These are phyloP conservation scores for Meta bourneti DNA, from an alignment of 2,888 invertebrate species.

Conservation along the genomic window DNA sequence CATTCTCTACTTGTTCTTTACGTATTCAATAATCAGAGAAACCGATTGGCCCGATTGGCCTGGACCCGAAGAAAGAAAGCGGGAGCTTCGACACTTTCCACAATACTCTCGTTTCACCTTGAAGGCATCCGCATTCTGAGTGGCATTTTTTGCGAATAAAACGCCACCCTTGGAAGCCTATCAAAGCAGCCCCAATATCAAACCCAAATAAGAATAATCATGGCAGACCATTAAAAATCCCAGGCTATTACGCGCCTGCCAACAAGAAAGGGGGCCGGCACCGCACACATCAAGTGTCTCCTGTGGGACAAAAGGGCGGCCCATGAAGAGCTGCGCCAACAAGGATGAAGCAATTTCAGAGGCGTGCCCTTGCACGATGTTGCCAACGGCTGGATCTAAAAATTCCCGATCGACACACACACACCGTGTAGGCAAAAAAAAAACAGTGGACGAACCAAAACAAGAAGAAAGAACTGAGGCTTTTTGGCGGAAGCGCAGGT, in stretches of 20 bases:
- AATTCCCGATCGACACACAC: not conserved
- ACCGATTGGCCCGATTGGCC: too few relatives aligned
- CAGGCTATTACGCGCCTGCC: not conserved
- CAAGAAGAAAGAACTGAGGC: not conserved
- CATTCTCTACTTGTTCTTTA: not conserved
- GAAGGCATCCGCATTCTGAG: slow-evolving; percentile 47
- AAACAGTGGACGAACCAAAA: not conserved
- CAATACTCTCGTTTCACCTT: not conserved
- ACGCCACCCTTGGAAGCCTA: slow-evolving; percentile 47
- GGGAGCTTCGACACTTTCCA: not conserved
- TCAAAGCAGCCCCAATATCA: slow-evolving; percentile 45
- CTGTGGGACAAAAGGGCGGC: slow-evolving; percentile 28
- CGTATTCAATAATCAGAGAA: not conserved
- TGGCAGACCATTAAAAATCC: not conserved
- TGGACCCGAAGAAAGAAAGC: too few relatives aligned
- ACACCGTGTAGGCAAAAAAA: slow-evolving; percentile 32
- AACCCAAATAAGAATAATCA: slow-evolving; percentile 41
- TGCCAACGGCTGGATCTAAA: slow-evolving; percentile 29
- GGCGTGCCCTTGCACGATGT: slow-evolving; percentile 52
- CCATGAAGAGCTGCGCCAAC: slow-evolving; percentile 8
- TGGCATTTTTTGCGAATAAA: not conserved
- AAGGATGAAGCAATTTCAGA: slow-evolving; percentile 63
- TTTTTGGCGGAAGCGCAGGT: slow-evolving; percentile 47
- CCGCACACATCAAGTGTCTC: not conserved
- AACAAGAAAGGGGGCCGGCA: not conserved